Percentiles rank a stretch among this genome's conserved stretches.
phyloP scores from a whole-genome alignment of 35 echinoderm and acorn worm species.

The Heliocidaris erythrogramma region DNA sequence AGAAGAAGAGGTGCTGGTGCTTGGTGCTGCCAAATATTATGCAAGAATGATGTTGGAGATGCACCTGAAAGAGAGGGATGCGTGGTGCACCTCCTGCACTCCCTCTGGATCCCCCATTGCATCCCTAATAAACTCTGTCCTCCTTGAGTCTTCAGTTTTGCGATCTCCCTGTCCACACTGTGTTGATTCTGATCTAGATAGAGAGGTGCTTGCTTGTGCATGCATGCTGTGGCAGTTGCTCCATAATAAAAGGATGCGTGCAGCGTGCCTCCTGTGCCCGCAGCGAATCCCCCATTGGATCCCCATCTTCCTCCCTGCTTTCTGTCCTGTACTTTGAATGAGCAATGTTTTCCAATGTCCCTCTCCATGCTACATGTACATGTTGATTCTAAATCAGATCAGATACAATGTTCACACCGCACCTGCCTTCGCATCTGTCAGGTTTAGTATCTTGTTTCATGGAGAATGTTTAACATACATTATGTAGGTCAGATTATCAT shows the following conservation, averaged over 20 bases:
- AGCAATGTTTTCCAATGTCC: not conserved
- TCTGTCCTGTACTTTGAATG: too few relatives aligned
- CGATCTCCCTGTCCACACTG: too few relatives aligned
- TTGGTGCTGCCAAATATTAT: too few relatives aligned
- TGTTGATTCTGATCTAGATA: too few relatives aligned
- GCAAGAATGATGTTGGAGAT: not conserved
- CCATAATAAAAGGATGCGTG: too few relatives aligned
- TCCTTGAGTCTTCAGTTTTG: too few relatives aligned
- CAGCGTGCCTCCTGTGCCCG: too few relatives aligned
- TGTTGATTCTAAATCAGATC: not conserved
- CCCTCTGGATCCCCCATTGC: not conserved
- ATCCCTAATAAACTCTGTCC: not conserved
- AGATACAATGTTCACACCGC: not conserved
- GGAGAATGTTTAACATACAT: not conserved
- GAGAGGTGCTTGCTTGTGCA: too few relatives aligned
- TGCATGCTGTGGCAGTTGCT: too few relatives aligned
- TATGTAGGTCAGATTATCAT: not conserved
- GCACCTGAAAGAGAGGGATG: not conserved
- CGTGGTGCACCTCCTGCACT: not conserved
- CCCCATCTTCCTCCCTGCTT: too few relatives aligned
- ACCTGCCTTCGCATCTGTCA: not conserved
- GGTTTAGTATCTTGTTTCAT: not conserved
- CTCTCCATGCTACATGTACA: not conserved
- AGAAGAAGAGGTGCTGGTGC: too few relatives aligned
- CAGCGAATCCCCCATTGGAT: too few relatives aligned